A percentile compares a stretch with the other conserved stretches of the same genome.
These are phyloP conservation scores for Mythimna pallens DNA, from an alignment of 2,888 invertebrate genomes.

Conservation along the genomic window DNA sequence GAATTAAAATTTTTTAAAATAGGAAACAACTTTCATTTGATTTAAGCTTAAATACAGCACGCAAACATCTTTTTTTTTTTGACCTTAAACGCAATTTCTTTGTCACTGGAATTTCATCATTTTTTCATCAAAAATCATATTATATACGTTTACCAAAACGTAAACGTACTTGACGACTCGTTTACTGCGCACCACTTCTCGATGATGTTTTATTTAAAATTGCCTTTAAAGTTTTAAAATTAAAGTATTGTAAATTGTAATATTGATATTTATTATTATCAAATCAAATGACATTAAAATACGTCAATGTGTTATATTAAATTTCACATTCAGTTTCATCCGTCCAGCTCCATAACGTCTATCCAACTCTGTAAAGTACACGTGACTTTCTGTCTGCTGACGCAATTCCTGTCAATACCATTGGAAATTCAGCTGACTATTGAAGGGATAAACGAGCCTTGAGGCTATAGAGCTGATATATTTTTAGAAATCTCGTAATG, in stretches of 20 bases:
- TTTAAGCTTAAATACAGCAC: too few relatives aligned
- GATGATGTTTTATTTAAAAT: background rate
- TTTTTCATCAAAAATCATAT: too few relatives aligned
- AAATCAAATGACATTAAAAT: background rate
- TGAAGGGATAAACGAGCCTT: background rate
- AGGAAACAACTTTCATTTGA: too few relatives aligned
- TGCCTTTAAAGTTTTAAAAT: background rate
- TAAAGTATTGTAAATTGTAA: background rate
- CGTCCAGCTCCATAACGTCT: background rate
- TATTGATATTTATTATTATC: background rate
- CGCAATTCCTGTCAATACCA: conserved; percentile 5
- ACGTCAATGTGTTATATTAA: background rate
- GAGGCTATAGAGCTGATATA: background rate
- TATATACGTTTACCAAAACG: too few relatives aligned
- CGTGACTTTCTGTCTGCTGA: background rate
- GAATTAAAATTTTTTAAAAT: too few relatives aligned
- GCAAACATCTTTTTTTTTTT: too few relatives aligned
- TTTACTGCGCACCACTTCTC: background rate
- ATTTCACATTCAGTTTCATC: background rate
- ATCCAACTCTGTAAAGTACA: background rate
- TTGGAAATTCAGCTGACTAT: background rate
- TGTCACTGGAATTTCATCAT: too few relatives aligned
- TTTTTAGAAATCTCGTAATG: background rate
- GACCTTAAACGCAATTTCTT: too few relatives aligned
- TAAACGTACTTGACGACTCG: background rate